phyloP scores from a whole-genome alignment of 2,113 vertebrate genomes.

The Trogon surrucura region DNA sequence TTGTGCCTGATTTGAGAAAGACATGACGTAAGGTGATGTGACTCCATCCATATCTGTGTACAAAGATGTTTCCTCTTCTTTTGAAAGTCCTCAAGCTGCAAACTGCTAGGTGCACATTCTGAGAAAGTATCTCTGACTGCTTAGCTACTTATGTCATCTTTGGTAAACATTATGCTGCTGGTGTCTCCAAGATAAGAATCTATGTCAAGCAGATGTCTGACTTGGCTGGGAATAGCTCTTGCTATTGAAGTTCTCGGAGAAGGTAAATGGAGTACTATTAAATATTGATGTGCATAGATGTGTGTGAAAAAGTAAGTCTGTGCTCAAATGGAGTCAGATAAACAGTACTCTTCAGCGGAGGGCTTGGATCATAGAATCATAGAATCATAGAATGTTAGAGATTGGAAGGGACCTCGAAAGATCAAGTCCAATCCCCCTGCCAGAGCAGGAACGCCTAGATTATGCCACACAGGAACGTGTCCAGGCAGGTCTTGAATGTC shows the following conservation, averaged over 20 bases:
- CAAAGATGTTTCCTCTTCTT: background rate
- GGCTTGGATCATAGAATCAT: too few relatives aligned
- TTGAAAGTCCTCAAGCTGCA: background rate
- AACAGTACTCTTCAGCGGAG: background rate
- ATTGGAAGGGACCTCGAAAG: too few relatives aligned
- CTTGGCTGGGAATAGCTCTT: background rate
- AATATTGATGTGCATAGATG: background rate
- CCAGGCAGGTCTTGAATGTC: too few relatives aligned
- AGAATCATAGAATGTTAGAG: too few relatives aligned
- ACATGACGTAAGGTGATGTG: background rate
- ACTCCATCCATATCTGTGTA: background rate
- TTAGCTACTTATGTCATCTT: background rate
- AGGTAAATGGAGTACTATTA: background rate
- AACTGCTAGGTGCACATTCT: background rate
- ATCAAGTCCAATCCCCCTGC: too few relatives aligned
- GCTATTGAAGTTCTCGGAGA: background rate
- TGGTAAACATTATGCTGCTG: background rate
- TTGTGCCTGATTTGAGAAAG: background rate
- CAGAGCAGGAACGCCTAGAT: too few relatives aligned
- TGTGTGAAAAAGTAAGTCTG: background rate
- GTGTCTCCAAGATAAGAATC: background rate
- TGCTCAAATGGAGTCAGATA: background rate
- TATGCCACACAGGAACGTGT: too few relatives aligned
- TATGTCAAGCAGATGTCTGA: background rate
- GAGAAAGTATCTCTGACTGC: background rate